These are phyloP conservation scores for Varecia variegata DNA, from an alignment of 2,797 vertebrate genomes.

Conservation along the genomic window DNA sequence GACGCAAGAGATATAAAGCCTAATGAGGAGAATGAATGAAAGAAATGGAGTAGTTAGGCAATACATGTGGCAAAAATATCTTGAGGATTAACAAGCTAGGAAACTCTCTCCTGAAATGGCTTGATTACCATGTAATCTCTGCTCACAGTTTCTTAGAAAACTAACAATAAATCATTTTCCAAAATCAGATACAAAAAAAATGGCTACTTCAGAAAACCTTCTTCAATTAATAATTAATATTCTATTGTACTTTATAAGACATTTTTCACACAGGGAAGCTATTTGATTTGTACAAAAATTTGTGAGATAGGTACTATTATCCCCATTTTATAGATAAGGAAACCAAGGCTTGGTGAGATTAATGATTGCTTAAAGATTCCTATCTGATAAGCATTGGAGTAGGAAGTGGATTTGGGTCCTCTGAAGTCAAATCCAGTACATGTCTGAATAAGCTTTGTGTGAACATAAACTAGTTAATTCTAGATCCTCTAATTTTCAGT, in stretches of 20 bases:
- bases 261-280: background rate
- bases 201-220: background rate
- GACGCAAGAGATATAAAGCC: background rate
- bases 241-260: background rate
- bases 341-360: background rate
- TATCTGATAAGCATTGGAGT: background rate
- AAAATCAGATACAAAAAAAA: slow-evolving; percentile 25
- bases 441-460: background rate
- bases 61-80: background rate
- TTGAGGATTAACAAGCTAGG: background rate
- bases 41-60: background rate
- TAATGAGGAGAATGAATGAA: background rate
- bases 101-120: background rate
- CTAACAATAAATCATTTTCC: slow-evolving; percentile 14
- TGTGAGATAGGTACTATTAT: background rate
- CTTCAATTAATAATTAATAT: background rate
- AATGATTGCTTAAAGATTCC: background rate
- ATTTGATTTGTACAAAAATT: background rate
- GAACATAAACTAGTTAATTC: background rate
- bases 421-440: background rate
- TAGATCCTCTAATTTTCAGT: background rate
- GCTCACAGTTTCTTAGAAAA: slow-evolving; percentile 20
- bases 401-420: background rate
- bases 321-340: background rate
- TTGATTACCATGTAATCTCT: background rate